Percentiles rank a stretch among this genome's conserved stretches.
These are phyloP conservation scores for Mesoligia furuncula DNA, from an alignment of 2,888 invertebrate species.

Conservation along the genomic window DNA sequence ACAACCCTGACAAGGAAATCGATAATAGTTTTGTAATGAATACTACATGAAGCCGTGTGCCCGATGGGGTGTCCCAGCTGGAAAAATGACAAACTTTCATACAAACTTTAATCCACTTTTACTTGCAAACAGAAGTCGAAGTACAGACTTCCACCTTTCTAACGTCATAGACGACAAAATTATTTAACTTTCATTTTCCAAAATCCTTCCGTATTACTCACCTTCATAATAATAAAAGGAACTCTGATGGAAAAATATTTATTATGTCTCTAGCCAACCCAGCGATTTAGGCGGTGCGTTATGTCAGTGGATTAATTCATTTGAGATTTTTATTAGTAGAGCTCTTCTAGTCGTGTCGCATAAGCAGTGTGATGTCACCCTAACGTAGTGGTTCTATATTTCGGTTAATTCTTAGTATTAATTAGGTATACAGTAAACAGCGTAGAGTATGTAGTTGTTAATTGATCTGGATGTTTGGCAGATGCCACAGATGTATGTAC, in stretches of 20 bases:
- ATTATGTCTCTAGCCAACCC: not conserved
- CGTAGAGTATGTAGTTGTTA: slow-evolving; percentile 27
- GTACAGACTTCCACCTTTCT: not conserved
- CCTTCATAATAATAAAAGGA: too few species aligned
- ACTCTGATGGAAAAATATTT: not conserved
- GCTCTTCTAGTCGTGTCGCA: not conserved
- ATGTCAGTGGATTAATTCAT: not conserved
- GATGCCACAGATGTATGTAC: not conserved
- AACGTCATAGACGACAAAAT: not conserved
- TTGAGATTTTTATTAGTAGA: not conserved
- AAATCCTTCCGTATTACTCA: too few species aligned
- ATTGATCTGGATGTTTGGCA: slow-evolving; percentile 45
- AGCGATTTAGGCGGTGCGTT: not conserved
- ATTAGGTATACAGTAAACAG: slow-evolving; percentile 35
- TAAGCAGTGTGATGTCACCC: slow-evolving; percentile 24
- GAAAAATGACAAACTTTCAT: not conserved
- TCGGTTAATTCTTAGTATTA: slow-evolving; percentile 15
- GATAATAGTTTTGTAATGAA: not conserved
- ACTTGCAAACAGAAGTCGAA: not conserved
- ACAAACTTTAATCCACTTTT: not conserved
- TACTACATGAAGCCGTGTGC: not conserved
- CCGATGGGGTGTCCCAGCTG: too few species aligned
- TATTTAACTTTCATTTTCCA: not conserved
- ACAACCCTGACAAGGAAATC: not conserved
- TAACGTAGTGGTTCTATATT: slow-evolving; percentile 12